Base-by-base conservation (phyloP, 2,888 invertebrate genomes). In the Meiosimyza decipiens region DNA sequence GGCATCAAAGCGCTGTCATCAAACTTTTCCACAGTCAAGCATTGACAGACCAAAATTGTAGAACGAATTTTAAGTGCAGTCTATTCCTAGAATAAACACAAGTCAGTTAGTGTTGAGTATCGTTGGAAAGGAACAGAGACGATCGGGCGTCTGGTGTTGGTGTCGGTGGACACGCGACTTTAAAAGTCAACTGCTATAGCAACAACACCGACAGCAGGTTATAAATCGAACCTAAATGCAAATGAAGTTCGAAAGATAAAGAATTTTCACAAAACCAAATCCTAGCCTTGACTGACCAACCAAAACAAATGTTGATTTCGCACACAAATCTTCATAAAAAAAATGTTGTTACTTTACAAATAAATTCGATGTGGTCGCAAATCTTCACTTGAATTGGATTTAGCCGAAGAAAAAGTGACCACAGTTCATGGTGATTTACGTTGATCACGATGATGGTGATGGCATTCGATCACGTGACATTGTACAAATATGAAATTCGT, bases 111-210 rank as follows among this genome's bases (percentile, higher is more conserved):
- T 40, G 40, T 40, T 40, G 40, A 9, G 40, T 40, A 40, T 40
- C 9, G 40, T 40, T 40, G 40, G 40, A 6, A 6, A 7, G 9
- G 40, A 40, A 66, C 33, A 60, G 33, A 59, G 60, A 74, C 69
- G n/a, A n/a, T n/a, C 15, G 40, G 22, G 40, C 71, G 59, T 40
- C 16, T 71, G 60, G n/a, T 47, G 22, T 50, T 82, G 83, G 84
- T 82, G 84, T 83, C 84, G 85, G 84, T 82, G 84, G 85, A 84
- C 85, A 84, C 84, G 84, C 84, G 85, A 81, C 84, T 80, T 70
- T 49, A 63, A 63, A 54, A 33, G 51, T 51, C 40, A 50, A n/a
- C 33, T 15, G 33, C 22, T 33, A 15, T 22, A 11, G 18, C 55
- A 12, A 16, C 55, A 47, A 67, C 67, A 57, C 40, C 49, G 60